A percentile compares a stretch with the other conserved stretches of the same genome.
These are phyloP conservation scores for Pandemis cinnamomeana DNA, from an alignment of 2,888 invertebrate species.

Conservation along the genomic window DNA sequence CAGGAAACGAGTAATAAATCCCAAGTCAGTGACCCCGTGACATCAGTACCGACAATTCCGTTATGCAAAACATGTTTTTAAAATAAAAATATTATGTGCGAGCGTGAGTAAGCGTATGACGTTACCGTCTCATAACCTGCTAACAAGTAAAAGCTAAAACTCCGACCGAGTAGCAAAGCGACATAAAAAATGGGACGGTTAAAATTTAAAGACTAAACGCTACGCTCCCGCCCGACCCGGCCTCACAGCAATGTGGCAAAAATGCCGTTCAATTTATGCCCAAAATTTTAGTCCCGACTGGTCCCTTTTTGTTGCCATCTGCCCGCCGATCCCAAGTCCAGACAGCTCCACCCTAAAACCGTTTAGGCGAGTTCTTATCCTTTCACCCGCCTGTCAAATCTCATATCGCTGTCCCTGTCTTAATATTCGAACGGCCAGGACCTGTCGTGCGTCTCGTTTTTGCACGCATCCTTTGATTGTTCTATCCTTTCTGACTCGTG, in stretches of 20 bases:
- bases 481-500: slow-evolving; percentile 79
- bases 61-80: slow-evolving; percentile 59
- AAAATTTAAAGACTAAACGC: slow-evolving; percentile 50
- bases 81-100: slow-evolving; percentile 35
- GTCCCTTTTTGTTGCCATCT: slow-evolving; percentile 83
- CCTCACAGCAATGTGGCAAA: slow-evolving; percentile 74
- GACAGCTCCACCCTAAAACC: slow-evolving; percentile 84
- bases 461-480: slow-evolving; percentile 68
- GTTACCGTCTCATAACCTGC: slow-evolving; percentile 36
- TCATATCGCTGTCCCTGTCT: slow-evolving; percentile 74
- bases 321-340: slow-evolving; percentile 77
- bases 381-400: slow-evolving; percentile 72
- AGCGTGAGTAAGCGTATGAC: slow-evolving; percentile 36
- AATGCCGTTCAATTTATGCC: slow-evolving; percentile 83
- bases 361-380: slow-evolving; percentile 76
- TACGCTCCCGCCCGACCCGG: slow-evolving; percentile 62
- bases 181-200: slow-evolving; percentile 43
- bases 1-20: slow-evolving; percentile 78
- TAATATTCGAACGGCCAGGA: slow-evolving; percentile 72
- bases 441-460: slow-evolving; percentile 78
- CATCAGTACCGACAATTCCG: slow-evolving; percentile 70
- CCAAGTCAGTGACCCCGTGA: slow-evolving; percentile 76
- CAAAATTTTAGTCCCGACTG: slow-evolving; percentile 76
- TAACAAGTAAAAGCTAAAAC: slow-evolving; percentile 22
- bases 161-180: slow-evolving; percentile 21